Conservation (phyloP, 1,140 invertebrate species). For the Rhyacophila brunnea region DNA sequence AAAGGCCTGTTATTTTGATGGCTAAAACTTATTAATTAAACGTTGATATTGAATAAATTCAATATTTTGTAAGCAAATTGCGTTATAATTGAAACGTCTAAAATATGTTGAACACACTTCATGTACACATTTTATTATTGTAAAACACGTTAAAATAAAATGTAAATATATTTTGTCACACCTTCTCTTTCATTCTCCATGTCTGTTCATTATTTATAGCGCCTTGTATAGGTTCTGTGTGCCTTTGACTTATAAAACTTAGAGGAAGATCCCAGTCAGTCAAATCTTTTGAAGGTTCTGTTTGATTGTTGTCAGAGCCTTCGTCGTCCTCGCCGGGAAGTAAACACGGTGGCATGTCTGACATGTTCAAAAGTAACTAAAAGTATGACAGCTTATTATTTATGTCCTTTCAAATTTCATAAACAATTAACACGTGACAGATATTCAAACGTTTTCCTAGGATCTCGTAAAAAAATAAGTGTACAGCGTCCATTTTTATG, state of each 20-base stretch:
- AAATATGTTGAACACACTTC: neutral
- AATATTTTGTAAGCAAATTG: too few species aligned
- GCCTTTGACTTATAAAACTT: constrained; percentile 68
- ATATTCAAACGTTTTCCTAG: constrained; percentile 24
- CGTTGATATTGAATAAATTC: too few species aligned
- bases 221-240: constrained; percentile 74
- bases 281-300: constrained; percentile 66
- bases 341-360: constrained; percentile 53
- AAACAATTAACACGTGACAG: constrained; percentile 28
- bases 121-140: too few species aligned
- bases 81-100: neutral
- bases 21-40: too few species aligned
- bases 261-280: constrained; percentile 65
- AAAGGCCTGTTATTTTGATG: too few species aligned
- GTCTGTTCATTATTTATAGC: constrained; percentile 71
- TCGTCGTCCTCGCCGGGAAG: constrained; percentile 58
- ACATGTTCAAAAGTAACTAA: constrained; percentile 48
- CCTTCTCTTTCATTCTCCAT: constrained; percentile 91
- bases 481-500: constrained; percentile 1
- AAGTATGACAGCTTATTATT: constrained; percentile 37
- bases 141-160: neutral
- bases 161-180: constrained; percentile 43
- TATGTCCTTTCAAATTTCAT: constrained; percentile 25
- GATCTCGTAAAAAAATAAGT: constrained; percentile 13
- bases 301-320: constrained; percentile 76